A percentile compares a stretch with the other conserved stretches of the same genome.
Evolutionary conservation across 2,888 invertebrate genomes (phyloP).

Genomic region (Calliphora vomitoria): DNA sequence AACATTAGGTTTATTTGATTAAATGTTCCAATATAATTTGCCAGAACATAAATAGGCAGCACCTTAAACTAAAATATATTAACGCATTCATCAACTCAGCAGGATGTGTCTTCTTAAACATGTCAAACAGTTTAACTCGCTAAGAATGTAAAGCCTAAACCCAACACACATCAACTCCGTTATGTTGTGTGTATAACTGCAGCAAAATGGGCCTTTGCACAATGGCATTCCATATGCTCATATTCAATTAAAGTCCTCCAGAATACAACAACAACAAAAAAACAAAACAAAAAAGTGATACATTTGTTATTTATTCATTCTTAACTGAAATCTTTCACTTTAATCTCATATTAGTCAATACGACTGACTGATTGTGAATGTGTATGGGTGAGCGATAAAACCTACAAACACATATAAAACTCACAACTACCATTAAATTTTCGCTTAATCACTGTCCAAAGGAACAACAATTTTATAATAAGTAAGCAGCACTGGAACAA

Average conservation of each 20-base stretch:
- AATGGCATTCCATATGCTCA: constrained; percentile 56
- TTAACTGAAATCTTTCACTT: constrained; percentile 73
- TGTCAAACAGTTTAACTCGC: constrained; percentile 58
- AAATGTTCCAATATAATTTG: constrained; percentile 35
- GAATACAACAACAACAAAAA: constrained; percentile 27
- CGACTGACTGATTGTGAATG: constrained; percentile 15
- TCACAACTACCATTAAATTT: constrained; percentile 73
- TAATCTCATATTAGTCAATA: constrained; percentile 76
- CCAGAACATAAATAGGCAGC: constrained; percentile 24
- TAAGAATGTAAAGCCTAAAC: constrained; percentile 44
- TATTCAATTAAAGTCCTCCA: constrained; percentile 66
- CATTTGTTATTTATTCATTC: constrained; percentile 52
- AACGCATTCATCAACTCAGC: constrained; percentile 74
- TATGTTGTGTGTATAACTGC: neutral
- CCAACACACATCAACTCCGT: constrained; percentile 19
- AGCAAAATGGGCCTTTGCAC: neutral
- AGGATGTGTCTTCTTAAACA: constrained; percentile 67
- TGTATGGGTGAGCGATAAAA: constrained; percentile 18
- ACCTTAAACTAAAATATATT: constrained; percentile 39
- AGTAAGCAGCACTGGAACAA: constrained; percentile 12
- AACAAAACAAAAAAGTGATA: constrained; percentile 34
- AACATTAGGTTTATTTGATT: too few relatives aligned
- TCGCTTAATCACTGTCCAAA: constrained; percentile 76
- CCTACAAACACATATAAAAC: constrained; percentile 5
- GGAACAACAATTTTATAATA: constrained; percentile 1